Conservation (phyloP, 2,797 vertebrate genomes). For the Setipinna tenuifilis region DNA sequence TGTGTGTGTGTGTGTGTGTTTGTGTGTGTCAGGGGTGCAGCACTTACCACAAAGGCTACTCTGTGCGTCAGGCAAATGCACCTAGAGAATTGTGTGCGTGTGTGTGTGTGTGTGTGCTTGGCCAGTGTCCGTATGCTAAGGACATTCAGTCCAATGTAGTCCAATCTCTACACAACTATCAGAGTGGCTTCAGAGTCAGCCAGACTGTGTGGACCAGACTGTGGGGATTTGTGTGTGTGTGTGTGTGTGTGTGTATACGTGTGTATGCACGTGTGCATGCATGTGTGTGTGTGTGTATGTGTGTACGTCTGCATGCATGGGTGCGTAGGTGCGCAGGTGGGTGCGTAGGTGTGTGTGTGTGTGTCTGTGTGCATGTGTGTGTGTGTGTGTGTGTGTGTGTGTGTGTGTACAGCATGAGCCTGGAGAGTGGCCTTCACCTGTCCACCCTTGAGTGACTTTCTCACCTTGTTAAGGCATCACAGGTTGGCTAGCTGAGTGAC, state of each 20-base stretch:
- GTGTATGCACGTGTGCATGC: too few species aligned
- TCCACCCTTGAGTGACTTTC: slow-evolving; percentile 15
- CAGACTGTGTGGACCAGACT: too few species aligned
- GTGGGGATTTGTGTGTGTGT: slow-evolving; percentile 14
- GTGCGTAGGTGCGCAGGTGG: too few species aligned
- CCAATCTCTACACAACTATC: slow-evolving; percentile 13
- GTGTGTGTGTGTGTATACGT: not conserved
- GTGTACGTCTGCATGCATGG: too few species aligned
- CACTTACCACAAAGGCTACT: not conserved
- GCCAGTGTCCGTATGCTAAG: not conserved
- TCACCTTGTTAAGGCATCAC: slow-evolving; percentile 22
- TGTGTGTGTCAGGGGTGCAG: too few species aligned
- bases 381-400: not conserved
- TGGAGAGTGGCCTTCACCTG: not conserved
- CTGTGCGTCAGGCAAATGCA: not conserved
- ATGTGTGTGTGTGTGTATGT: too few species aligned
- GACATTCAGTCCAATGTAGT: not conserved
- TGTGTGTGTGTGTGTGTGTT: too few species aligned
- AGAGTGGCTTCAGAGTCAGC: too few species aligned
- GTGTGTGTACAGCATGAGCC: not conserved
- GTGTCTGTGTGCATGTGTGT: slow-evolving; percentile 7
- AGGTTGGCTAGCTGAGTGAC: slow-evolving; percentile 7
- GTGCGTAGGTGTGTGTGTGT: not conserved
- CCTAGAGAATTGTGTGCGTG: not conserved
- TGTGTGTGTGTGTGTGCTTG: too few species aligned